phyloP scores from a whole-genome alignment of 2,797 vertebrate genomes.

The Staurois parvus region DNA sequence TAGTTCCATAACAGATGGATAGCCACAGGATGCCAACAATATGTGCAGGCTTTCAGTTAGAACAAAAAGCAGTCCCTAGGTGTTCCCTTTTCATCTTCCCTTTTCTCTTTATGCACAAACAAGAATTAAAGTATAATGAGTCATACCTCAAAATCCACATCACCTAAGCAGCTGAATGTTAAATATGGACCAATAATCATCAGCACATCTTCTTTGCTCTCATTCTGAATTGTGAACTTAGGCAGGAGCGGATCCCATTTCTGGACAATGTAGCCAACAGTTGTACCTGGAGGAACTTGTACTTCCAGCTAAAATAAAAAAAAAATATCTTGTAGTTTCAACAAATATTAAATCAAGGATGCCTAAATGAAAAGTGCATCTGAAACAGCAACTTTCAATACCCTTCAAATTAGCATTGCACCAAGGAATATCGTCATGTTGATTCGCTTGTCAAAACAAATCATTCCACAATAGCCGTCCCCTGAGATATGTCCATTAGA shows the following conservation, averaged over 20 bases:
- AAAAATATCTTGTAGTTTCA: background rate
- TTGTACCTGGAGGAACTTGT: constrained; percentile 79
- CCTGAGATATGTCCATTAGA: constrained; percentile 40
- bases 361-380: constrained; percentile 6
- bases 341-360: constrained; percentile 11
- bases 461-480: constrained; percentile 34
- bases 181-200: constrained; percentile 79
- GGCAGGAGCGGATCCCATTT: constrained; percentile 82
- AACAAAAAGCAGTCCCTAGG: background rate
- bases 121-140: background rate
- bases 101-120: background rate
- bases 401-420: constrained; percentile 22
- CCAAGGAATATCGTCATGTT: constrained; percentile 14
- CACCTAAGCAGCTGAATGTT: constrained; percentile 80
- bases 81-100: background rate
- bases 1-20: background rate
- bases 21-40: background rate
- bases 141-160: constrained; percentile 83
- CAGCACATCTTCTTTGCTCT: constrained; percentile 79
- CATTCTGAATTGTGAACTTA: constrained; percentile 80
- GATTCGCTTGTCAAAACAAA: constrained; percentile 39
- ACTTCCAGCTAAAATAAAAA: constrained; percentile 76
- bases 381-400: constrained; percentile 34
- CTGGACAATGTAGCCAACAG: constrained; percentile 77
- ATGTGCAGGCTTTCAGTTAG: background rate